Percentiles rank a stretch among this genome's conserved stretches.
Conservation (phyloP, 2,113 vertebrate species). For the Vulpes lagopus region DNA sequence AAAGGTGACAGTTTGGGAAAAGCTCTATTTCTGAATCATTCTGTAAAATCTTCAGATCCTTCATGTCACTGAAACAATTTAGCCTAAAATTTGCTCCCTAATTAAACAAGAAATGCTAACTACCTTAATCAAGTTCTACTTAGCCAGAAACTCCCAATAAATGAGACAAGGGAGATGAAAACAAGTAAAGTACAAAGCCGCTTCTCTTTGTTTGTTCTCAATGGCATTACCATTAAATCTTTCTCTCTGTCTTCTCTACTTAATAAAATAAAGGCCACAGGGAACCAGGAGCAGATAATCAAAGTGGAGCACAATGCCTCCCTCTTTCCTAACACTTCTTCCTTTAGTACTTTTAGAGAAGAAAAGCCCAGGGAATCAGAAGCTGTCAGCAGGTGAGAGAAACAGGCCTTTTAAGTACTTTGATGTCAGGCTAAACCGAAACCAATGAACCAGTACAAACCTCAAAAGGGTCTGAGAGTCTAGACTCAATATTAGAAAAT, state of each 20-base stretch:
- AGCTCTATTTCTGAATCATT: background rate
- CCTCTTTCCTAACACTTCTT: conserved; percentile 36
- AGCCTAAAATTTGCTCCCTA: background rate
- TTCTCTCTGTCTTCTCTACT: conserved; percentile 50
- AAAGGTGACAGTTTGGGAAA: background rate
- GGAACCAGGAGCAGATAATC: conserved; percentile 44
- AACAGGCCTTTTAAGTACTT: conserved; percentile 61
- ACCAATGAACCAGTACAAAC: conserved; percentile 54
- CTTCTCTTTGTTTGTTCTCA: conserved; percentile 45
- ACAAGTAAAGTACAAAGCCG: background rate
- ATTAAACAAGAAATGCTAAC: conserved; percentile 48
- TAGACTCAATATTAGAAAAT: conserved; percentile 24
- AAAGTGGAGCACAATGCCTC: conserved; percentile 50
- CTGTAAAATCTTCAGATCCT: conserved; percentile 20
- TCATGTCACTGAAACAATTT: background rate
- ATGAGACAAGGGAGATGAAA: background rate
- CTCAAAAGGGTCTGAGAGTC: conserved; percentile 46
- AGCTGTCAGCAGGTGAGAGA: conserved; percentile 51
- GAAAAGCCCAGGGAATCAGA: conserved; percentile 65
- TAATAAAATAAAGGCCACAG: conserved; percentile 65
- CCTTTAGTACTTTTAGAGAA: conserved; percentile 60
- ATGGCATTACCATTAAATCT: conserved; percentile 52
- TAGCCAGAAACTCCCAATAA: conserved; percentile 19
- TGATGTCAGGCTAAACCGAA: conserved; percentile 66
- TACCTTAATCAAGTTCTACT: conserved; percentile 50